Evolutionary conservation across 2,113 vertebrate species (phyloP).

Genomic region (Prietella phreatophila): DNA sequence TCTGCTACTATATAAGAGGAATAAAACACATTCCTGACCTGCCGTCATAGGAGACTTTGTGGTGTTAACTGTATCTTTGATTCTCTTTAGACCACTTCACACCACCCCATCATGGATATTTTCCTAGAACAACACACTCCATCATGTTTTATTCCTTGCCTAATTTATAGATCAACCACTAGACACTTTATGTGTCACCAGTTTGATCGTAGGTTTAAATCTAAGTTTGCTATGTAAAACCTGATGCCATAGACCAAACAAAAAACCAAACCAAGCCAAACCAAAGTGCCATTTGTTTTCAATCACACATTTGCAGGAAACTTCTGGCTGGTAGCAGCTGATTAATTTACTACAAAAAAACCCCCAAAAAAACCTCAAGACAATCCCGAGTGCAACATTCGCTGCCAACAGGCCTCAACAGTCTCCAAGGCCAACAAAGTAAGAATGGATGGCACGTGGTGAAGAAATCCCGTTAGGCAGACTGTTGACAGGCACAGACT

Average conservation of each 20-base stretch:
- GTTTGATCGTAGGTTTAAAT: slow-evolving; percentile 23
- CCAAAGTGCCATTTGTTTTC: slow-evolving; percentile 47
- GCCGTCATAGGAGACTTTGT: not conserved
- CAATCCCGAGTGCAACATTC: slow-evolving; percentile 18
- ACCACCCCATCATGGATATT: not conserved
- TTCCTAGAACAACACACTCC: not conserved
- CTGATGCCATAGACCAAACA: slow-evolving; percentile 18
- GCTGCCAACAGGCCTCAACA: slow-evolving; percentile 55
- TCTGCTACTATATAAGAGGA: not conserved
- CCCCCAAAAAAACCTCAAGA: slow-evolving; percentile 14
- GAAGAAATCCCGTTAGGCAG: slow-evolving; percentile 69
- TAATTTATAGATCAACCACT: slow-evolving; percentile 42
- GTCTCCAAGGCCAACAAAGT: slow-evolving; percentile 64
- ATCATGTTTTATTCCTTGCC: slow-evolving; percentile 13
- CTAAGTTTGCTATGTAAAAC: slow-evolving; percentile 14
- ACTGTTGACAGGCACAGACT: slow-evolving; percentile 62
- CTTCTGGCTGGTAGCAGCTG: slow-evolving; percentile 47
- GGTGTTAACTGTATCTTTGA: not conserved
- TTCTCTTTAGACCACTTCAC: not conserved
- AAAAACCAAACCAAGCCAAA: too few relatives aligned
- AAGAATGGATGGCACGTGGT: slow-evolving; percentile 66
- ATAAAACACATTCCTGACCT: not conserved
- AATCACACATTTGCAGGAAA: slow-evolving; percentile 37
- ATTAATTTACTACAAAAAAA: slow-evolving; percentile 46
- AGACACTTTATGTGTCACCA: slow-evolving; percentile 4